Percentiles rank a stretch among this genome's conserved stretches.
Conservation (phyloP, 2,888 invertebrate species). For the Deilephila porcellus region DNA sequence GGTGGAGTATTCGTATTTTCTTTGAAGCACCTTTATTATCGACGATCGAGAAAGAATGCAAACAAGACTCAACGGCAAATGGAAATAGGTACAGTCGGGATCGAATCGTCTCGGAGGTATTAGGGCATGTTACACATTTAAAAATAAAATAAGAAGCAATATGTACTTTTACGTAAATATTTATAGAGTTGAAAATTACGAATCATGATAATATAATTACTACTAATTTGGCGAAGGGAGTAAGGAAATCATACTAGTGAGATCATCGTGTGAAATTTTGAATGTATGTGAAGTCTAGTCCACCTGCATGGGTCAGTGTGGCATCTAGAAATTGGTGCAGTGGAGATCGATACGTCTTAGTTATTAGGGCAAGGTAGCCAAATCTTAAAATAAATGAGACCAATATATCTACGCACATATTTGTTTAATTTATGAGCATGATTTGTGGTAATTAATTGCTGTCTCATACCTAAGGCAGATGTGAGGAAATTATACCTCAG, state of each 20-base stretch:
- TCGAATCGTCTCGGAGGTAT: background rate
- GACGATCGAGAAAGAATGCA: background rate
- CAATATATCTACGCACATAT: background rate
- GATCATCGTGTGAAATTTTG: too few species aligned
- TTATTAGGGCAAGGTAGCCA: background rate
- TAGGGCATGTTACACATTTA: background rate
- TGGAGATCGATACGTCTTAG: background rate
- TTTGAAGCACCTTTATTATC: background rate
- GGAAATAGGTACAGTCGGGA: background rate
- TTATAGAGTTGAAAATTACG: background rate
- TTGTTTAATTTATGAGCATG: background rate
- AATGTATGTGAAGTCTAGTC: too few species aligned
- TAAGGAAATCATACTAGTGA: too few species aligned
- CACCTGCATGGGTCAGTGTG: too few species aligned
- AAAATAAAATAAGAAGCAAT: background rate
- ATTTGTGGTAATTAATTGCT: too few species aligned
- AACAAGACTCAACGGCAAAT: constrained; percentile 11
- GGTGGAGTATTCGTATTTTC: constrained; percentile 1
- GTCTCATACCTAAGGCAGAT: too few species aligned
- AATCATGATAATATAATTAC: too few species aligned
- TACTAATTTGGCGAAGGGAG: too few species aligned
- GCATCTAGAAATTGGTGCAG: background rate
- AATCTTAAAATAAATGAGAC: background rate
- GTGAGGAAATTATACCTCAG: too few species aligned
- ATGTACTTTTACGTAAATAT: background rate